Conservation (phyloP, 2,888 invertebrate species). For the Drosophila colorata region DNA sequence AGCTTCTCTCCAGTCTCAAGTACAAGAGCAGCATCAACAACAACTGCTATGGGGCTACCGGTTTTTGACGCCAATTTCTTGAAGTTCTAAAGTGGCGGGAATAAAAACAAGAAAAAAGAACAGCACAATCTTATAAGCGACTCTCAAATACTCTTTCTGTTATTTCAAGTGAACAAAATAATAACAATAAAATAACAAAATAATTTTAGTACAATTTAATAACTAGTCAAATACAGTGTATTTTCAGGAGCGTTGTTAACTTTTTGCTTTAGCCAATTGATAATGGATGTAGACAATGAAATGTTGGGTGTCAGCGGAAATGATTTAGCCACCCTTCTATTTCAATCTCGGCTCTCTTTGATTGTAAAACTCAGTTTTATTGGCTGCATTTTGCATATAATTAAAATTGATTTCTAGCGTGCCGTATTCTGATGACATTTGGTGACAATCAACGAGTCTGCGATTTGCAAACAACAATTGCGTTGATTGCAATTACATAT, state of each 20-base stretch:
- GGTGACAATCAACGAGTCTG: slow-evolving; percentile 53
- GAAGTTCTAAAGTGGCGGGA: slow-evolving; percentile 36
- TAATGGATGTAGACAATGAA: slow-evolving; percentile 50
- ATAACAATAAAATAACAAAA: too few relatives aligned
- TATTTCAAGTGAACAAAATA: neutral
- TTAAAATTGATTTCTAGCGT: slow-evolving; percentile 40
- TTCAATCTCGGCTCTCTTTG: neutral
- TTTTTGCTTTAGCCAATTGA: slow-evolving; percentile 25
- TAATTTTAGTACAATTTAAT: too few relatives aligned
- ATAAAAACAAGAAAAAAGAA: slow-evolving; percentile 19
- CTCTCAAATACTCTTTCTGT: slow-evolving; percentile 11
- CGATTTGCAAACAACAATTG: slow-evolving; percentile 65
- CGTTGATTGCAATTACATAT: slow-evolving; percentile 75
- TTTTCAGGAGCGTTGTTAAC: slow-evolving; percentile 11
- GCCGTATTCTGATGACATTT: slow-evolving; percentile 34
- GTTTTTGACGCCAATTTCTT: slow-evolving; percentile 50
- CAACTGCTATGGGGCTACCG: slow-evolving; percentile 59
- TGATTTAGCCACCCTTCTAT: slow-evolving; percentile 9
- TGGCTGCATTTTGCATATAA: slow-evolving; percentile 54
- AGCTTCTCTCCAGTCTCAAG: slow-evolving; percentile 47
- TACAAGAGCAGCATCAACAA: slow-evolving; percentile 36
- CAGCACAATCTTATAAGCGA: neutral
- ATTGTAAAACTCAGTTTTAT: slow-evolving; percentile 36
- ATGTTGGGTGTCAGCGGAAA: slow-evolving; percentile 39
- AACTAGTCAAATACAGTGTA: slow-evolving; percentile 6